Evolutionary conservation across 30 jellyfish, hydroid and myxozoan genomes (phyloP).

Genomic region (Morbakka virulenta): DNA sequence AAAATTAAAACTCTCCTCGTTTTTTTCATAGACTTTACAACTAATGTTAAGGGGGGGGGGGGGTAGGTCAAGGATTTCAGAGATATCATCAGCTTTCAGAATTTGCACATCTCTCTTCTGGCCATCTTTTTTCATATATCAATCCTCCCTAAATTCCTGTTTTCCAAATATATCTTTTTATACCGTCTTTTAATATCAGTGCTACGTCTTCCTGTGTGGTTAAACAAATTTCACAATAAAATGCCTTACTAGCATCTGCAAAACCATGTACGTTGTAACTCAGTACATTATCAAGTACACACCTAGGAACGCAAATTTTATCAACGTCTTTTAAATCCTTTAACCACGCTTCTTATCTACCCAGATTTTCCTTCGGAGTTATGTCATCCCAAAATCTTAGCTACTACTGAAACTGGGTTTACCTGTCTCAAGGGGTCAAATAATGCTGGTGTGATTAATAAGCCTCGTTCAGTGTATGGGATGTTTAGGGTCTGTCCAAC

Average conservation of each 20-base stretch:
- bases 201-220: slow-evolving; percentile 19
- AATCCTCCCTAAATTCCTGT: no score
- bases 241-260: slow-evolving; percentile 44
- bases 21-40: no score
- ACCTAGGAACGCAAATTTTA: slow-evolving; percentile 6
- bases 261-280: slow-evolving; percentile 35
- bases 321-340: slow-evolving; percentile 13
- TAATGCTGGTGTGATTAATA: background rate
- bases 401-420: background rate
- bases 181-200: no score
- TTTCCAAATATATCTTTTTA: no score
- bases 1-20: no score
- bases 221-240: background rate
- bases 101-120: no score
- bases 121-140: no score
- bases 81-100: no score
- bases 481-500: background rate
- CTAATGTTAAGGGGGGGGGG: no score
- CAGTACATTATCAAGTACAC: slow-evolving; percentile 5
- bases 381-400: slow-evolving; percentile 45
- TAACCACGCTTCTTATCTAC: slow-evolving; percentile 13
- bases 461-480: background rate
- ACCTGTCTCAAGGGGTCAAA: slow-evolving; percentile 4
- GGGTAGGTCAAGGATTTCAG: no score
- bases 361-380: background rate